These are phyloP conservation scores for Tachina lurida DNA, from an alignment of 2,888 invertebrate species.

Conservation along the genomic window DNA sequence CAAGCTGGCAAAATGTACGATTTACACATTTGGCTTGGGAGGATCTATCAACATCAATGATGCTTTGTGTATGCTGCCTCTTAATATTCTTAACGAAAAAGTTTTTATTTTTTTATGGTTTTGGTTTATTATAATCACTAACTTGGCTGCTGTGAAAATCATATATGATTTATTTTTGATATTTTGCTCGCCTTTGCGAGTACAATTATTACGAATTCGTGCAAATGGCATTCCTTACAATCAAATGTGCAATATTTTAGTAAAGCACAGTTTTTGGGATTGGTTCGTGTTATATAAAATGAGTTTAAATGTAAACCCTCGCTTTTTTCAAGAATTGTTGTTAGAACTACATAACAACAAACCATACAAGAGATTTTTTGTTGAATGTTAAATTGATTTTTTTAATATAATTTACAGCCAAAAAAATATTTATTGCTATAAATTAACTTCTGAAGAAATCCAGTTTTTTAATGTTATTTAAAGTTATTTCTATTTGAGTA, in stretches of 20 bases:
- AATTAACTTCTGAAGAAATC: no score
- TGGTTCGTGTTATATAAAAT: slow-evolving; percentile 90
- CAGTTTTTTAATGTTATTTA: no score
- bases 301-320: slow-evolving; percentile 89
- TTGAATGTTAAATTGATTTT: not conserved
- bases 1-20: slow-evolving; percentile 93
- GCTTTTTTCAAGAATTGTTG: slow-evolving; percentile 86
- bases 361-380: not conserved
- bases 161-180: slow-evolving; percentile 86
- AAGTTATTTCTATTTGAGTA: no score
- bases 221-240: slow-evolving; percentile 75
- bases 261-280: slow-evolving; percentile 85
- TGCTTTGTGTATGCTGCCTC: slow-evolving; percentile 88
- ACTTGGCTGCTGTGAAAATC: slow-evolving; percentile 86
- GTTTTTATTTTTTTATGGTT: slow-evolving; percentile 89
- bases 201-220: slow-evolving; percentile 76
- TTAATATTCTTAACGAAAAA: slow-evolving; percentile 91
- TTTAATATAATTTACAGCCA: not conserved
- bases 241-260: slow-evolving; percentile 74
- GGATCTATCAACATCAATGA: slow-evolving; percentile 92
- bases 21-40: slow-evolving; percentile 93
- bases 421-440: not conserved
- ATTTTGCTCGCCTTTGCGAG: slow-evolving; percentile 80
- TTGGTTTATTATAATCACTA: slow-evolving; percentile 87
- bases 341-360: slow-evolving; percentile 81